These are phyloP conservation scores for Hydrozoanthus gracilis DNA, from an alignment of 92 coral and sea anemone species.

Conservation along the genomic window DNA sequence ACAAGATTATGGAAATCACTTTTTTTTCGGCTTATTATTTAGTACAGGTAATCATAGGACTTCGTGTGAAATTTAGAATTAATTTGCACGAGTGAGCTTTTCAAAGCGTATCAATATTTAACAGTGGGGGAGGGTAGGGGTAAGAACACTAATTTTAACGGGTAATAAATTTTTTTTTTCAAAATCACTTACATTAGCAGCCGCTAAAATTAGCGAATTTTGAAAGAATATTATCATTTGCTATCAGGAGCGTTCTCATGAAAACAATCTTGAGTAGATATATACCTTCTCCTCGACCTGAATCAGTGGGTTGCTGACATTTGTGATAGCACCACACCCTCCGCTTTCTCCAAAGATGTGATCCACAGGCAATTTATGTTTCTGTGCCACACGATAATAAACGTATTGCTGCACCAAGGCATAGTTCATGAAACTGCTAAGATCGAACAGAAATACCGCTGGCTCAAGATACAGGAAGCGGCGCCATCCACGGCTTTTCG, in stretches of 20 bases:
- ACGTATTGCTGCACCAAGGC: constrained; percentile 65
- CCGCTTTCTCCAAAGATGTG: constrained; percentile 35
- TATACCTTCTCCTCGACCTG: background rate
- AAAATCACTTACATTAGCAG: no score
- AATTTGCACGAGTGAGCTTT: no score
- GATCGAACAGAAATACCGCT: background rate
- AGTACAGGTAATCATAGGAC: no score
- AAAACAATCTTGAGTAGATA: background rate
- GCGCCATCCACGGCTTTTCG: background rate
- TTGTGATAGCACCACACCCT: background rate
- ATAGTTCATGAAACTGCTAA: constrained; percentile 63
- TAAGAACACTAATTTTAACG: no score
- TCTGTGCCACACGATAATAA: constrained; percentile 57
- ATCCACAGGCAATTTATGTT: constrained; percentile 60
- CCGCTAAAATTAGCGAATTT: background rate
- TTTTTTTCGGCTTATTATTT: no score
- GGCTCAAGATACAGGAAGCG: background rate
- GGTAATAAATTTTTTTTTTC: no score
- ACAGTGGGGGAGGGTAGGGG: no score
- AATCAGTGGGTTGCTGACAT: background rate
- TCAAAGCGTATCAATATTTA: no score
- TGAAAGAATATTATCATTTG: background rate
- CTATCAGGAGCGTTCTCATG: background rate
- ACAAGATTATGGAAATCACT: no score
- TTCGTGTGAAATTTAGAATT: no score